Evolutionary conservation across 2,113 vertebrate genomes (phyloP).

Genomic region (Acanthochromis polyacanthus): DNA sequence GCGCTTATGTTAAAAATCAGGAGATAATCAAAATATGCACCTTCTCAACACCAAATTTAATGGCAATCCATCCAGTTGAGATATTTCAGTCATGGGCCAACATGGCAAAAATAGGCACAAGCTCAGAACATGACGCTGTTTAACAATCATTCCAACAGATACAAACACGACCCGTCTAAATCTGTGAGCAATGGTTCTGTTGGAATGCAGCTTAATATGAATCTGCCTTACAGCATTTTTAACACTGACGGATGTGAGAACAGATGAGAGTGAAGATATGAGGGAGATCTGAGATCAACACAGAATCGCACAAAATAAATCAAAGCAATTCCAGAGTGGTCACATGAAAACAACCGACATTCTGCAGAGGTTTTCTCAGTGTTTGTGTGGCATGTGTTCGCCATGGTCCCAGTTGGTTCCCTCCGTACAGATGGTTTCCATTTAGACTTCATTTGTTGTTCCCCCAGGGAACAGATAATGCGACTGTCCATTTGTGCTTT

Average conservation of each 20-base stretch:
- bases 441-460: slow-evolving; percentile 31
- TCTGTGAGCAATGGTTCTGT: no score
- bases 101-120: background rate
- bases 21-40: no score
- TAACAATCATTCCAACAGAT: background rate
- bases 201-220: background rate
- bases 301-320: slow-evolving; percentile 4
- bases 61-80: no score
- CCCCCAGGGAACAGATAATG: slow-evolving; percentile 50
- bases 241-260: background rate
- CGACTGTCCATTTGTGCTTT: slow-evolving; percentile 11
- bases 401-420: slow-evolving; percentile 21
- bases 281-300: background rate
- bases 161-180: background rate
- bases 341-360: slow-evolving; percentile 16
- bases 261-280: no score
- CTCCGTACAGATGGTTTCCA: slow-evolving; percentile 47
- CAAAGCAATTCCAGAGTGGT: background rate
- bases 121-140: background rate
- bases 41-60: no score
- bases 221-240: no score
- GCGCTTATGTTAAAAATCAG: no score
- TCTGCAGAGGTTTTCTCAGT: slow-evolving; percentile 6
- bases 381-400: background rate
- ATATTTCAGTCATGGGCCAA: background rate